Conservation (phyloP, 2,888 invertebrate genomes). For the Lobophora halterata region DNA sequence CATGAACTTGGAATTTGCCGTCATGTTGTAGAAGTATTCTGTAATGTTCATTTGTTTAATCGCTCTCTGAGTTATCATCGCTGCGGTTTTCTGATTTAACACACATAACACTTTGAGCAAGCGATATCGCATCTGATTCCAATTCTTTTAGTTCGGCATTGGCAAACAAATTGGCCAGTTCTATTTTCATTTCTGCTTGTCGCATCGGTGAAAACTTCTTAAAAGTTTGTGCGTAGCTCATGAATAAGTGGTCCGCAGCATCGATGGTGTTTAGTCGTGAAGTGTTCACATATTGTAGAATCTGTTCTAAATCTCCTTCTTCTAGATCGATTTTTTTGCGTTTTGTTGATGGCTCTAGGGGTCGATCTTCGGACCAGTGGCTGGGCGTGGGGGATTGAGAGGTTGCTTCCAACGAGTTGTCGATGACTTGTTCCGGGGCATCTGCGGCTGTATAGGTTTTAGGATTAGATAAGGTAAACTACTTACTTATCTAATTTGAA, state of each 20-base stretch:
- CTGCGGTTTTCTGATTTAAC: too few species aligned
- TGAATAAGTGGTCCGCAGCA: slow-evolving; percentile 27
- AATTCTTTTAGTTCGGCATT: slow-evolving; percentile 23
- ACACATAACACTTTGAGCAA: too few species aligned
- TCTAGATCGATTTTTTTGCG: slow-evolving; percentile 9
- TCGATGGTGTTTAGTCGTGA: slow-evolving; percentile 9
- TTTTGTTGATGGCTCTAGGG: slow-evolving; percentile 12
- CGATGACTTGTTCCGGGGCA: slow-evolving; percentile 8
- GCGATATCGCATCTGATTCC: too few species aligned
- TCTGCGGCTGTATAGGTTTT: slow-evolving; percentile 16
- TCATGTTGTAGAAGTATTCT: too few species aligned
- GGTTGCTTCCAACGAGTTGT: slow-evolving; percentile 2
- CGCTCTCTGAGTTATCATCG: too few species aligned
- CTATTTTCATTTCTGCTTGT: slow-evolving; percentile 28
- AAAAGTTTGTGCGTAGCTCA: slow-evolving; percentile 31
- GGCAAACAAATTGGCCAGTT: slow-evolving; percentile 30
- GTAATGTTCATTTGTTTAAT: too few species aligned
- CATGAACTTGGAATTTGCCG: too few species aligned
- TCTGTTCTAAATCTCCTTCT: slow-evolving; percentile 14
- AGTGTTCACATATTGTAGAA: slow-evolving; percentile 7
- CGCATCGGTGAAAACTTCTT: slow-evolving; percentile 27
- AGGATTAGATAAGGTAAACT: too few species aligned
- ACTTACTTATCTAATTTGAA: too few species aligned
- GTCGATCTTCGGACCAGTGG: slow-evolving; percentile 7
- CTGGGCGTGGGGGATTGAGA: slow-evolving; percentile 4